Evolutionary conservation across 2,797 vertebrate genomes (phyloP).

Genomic region (Acanthurus tractus): DNA sequence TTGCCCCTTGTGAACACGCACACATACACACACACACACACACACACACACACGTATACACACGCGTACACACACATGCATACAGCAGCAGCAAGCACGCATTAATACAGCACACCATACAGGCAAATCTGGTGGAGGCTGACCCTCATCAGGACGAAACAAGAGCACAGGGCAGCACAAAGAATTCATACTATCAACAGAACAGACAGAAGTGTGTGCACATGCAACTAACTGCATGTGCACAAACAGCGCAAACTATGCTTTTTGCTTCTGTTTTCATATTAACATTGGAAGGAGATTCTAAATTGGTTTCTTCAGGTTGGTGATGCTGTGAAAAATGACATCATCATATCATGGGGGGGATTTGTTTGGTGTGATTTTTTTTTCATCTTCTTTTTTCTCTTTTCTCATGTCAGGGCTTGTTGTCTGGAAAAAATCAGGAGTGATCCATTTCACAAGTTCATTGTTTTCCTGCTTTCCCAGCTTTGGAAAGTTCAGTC

Average conservation of each 20-base stretch:
- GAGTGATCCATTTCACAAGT: constrained; percentile 72
- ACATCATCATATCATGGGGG: constrained; percentile 77
- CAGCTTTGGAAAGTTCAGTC: constrained; percentile 74
- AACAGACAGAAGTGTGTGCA: constrained; percentile 54
- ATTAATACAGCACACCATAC: too few species aligned
- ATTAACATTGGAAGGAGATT: constrained; percentile 80
- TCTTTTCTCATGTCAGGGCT: constrained; percentile 67
- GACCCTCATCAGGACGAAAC: constrained; percentile 52
- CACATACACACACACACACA: constrained; percentile 28
- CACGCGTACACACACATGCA: constrained; percentile 22
- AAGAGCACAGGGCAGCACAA: constrained; percentile 68
- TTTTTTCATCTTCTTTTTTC: constrained; percentile 78
- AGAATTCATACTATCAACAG: constrained; percentile 63
- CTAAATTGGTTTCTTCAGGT: constrained; percentile 75
- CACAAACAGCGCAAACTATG: constrained; percentile 59
- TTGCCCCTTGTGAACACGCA: constrained; percentile 66
- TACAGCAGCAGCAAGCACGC: background rate
- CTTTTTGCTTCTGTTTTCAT: constrained; percentile 72
- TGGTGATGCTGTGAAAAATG: constrained; percentile 81
- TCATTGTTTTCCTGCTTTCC: constrained; percentile 70
- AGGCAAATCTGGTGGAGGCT: too few species aligned
- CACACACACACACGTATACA: constrained; percentile 22
- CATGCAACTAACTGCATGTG: constrained; percentile 38
- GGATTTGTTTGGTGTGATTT: constrained; percentile 37
- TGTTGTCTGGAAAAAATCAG: constrained; percentile 75